These are phyloP conservation scores for Hesperophylax magnus DNA, from an alignment of 1,140 invertebrate species.

Conservation along the genomic window DNA sequence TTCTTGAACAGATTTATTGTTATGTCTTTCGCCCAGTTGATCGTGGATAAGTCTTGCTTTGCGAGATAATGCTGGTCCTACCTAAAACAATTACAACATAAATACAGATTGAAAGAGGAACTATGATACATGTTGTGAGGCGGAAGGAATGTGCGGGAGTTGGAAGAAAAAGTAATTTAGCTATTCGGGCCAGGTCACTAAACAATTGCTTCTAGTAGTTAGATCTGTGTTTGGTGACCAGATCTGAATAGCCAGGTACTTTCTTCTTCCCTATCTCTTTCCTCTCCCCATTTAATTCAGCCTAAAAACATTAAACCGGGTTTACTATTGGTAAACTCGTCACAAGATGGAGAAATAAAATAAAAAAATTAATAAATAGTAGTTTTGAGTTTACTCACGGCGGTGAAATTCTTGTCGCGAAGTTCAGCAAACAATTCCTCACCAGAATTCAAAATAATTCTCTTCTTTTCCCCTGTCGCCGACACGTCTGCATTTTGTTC, in stretches of 20 bases:
- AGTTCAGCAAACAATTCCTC: conserved; percentile 93
- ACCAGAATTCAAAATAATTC: conserved; percentile 89
- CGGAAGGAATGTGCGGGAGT: too few relatives aligned
- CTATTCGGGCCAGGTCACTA: too few relatives aligned
- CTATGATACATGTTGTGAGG: too few relatives aligned
- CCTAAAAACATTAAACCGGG: too few relatives aligned
- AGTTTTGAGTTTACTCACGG: conserved; percentile 65
- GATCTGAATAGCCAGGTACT: too few relatives aligned
- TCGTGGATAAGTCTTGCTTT: conserved; percentile 90
- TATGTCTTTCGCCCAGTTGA: conserved; percentile 89
- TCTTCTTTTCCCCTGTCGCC: conserved; percentile 79
- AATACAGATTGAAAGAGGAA: too few relatives aligned
- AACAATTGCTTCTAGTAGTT: too few relatives aligned
- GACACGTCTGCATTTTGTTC: conserved; percentile 76
- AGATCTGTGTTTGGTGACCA: too few relatives aligned
- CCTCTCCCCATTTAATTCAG: too few relatives aligned
- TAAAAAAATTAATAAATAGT: not conserved
- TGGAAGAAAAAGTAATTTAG: too few relatives aligned
- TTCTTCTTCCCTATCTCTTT: too few relatives aligned
- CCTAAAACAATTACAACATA: conserved; percentile 60
- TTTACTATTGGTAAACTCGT: too few relatives aligned
- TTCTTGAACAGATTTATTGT: conserved; percentile 91
- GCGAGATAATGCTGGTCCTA: conserved; percentile 87
- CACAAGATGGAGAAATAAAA: not conserved
- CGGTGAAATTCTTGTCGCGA: conserved; percentile 95